Evolutionary conservation across 2,888 invertebrate species (phyloP), one percentile per base, ranked within the genome.

Genomic region (Drosophila bunnanda): DNA sequence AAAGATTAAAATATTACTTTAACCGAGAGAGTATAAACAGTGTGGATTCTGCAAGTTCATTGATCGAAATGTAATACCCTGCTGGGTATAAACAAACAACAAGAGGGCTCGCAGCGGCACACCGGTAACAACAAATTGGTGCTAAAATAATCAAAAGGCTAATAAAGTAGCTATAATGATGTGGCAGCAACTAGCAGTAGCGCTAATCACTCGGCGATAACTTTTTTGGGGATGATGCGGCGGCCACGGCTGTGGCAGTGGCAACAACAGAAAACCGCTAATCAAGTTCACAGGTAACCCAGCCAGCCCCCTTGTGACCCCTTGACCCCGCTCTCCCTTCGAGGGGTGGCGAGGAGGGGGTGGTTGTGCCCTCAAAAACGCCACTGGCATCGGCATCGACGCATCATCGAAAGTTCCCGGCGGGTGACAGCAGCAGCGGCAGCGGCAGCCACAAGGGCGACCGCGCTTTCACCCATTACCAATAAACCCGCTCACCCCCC

Each of bases 221-320:
- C 36, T 48, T 43, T 43, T 50, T 65, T 52, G 34, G 56, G 56
- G 13, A 8, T 36, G 32, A 30, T 36, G 61, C 34, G 13, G 34
- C 34, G 54, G 54, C 69, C 65, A 44, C 59, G 61, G 5, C 53
- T 60, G 59, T 50, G 64, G 39, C 48, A 59, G 52, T 50, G 38
- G 44, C 64, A 50, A 20, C 50, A 34, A 34, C 50, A 22, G 50
- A 80, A 87, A 90, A 90, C 90, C 90, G 90, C 90, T 90, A 90
- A 90, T 90, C 90, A 90, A 91, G 88, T 86, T 84, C 87, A 85
- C 82, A 87, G 89, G 88, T 82, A 76, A 43, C 60, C 64, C 50
- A 34, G 34, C 28, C 36, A 12, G 30, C n/a, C 41, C 36, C 48
- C 38, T 10, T 10, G 10, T 22, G 32, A 52, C 38, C 61, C 39